phyloP scores from a whole-genome alignment of 2,888 invertebrate genomes.

The Microctonus brassicae region DNA sequence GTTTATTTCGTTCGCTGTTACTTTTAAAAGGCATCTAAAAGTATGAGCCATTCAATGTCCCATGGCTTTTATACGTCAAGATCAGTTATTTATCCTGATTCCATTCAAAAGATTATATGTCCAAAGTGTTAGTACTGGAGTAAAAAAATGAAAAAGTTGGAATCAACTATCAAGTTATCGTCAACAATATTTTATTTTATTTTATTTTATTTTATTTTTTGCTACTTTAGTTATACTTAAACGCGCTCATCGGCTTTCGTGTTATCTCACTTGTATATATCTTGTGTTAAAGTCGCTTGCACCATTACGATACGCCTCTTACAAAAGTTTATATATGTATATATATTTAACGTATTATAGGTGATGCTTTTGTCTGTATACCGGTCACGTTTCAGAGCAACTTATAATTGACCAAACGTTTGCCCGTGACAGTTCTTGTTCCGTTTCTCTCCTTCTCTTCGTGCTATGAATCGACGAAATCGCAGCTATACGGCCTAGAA shows the following conservation, averaged over 20 bases:
- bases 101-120: background rate
- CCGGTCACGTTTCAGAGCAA: conserved; percentile 56
- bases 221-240: background rate
- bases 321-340: too few relatives aligned
- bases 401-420: conserved; percentile 63
- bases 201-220: background rate
- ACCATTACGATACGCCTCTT: conserved; percentile 30
- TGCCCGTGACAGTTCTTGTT: conserved; percentile 60
- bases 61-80: conserved; percentile 29
- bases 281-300: conserved; percentile 28
- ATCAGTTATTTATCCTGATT: conserved; percentile 30
- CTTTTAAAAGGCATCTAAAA: conserved; percentile 8
- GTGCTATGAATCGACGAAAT: conserved; percentile 49
- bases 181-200: conserved; percentile 6
- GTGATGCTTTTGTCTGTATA: conserved; percentile 43
- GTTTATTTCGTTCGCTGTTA: background rate
- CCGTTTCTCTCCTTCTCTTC: conserved; percentile 33
- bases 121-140: background rate
- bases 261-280: conserved; percentile 41
- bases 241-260: background rate
- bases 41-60: conserved; percentile 28
- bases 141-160: background rate
- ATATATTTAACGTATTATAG: too few relatives aligned
- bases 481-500: conserved; percentile 36
- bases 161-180: background rate